Conservation (phyloP, 1,140 invertebrate species). For the Cydia amplana region DNA sequence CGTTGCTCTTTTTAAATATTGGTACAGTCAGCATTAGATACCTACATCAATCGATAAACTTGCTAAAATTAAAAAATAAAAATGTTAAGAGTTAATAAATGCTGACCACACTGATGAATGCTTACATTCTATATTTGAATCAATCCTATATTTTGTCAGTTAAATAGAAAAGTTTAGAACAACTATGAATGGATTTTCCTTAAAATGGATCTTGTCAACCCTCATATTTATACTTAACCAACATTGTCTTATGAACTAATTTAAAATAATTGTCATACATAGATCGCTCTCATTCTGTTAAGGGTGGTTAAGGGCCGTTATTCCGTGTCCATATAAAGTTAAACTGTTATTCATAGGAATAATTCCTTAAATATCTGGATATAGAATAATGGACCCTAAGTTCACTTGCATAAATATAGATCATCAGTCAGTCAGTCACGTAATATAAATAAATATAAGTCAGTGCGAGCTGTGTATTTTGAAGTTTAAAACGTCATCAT, state of each 20-base stretch:
- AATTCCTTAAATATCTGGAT: neutral
- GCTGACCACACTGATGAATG: neutral
- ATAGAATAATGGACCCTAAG: neutral
- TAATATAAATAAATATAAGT: neutral
- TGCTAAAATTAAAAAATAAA: neutral
- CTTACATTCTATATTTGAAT: neutral
- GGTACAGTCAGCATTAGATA: neutral
- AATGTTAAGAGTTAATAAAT: neutral
- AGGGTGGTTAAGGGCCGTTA: neutral
- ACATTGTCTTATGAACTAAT: neutral
- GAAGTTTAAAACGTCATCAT: no score
- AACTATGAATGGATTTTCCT: neutral
- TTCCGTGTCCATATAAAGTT: neutral
- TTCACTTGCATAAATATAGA: neutral
- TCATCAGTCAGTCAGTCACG: neutral
- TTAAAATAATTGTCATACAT: neutral
- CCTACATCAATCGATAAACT: neutral
- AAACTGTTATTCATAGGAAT: neutral
- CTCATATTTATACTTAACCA: neutral
- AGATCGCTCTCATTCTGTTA: constrained; percentile 1
- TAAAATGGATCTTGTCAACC: neutral
- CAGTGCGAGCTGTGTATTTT: no score
- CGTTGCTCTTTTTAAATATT: constrained; percentile 3
- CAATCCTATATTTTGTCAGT: neutral
- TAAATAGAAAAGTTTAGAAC: constrained; percentile 13